Conservation (phyloP, 2,888 invertebrate species). For the Aspidiotus destructor region DNA sequence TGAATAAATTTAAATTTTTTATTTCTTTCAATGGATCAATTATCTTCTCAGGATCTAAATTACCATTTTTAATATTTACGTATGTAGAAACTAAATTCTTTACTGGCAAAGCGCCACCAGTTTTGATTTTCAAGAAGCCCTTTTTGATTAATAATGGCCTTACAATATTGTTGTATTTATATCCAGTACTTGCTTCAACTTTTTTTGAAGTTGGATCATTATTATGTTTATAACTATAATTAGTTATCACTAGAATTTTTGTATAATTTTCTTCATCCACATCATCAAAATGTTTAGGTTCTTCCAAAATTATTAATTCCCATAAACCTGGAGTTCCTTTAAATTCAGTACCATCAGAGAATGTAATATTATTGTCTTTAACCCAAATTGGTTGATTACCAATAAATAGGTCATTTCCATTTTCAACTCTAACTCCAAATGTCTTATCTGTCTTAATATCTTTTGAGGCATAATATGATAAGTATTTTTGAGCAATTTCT, state of each 20-base stretch:
- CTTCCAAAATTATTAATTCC: not conserved
- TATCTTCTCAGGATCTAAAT: not conserved
- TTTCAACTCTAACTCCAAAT: not conserved
- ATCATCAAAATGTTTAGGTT: not conserved
- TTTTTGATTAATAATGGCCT: not conserved
- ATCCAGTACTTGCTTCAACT: not conserved
- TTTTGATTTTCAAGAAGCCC: not conserved
- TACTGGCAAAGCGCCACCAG: not conserved
- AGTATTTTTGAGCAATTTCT: constrained; percentile 4
- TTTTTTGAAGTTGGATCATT: not conserved
- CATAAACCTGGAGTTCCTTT: not conserved
- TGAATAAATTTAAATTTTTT: not conserved
- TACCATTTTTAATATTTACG: not conserved
- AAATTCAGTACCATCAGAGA: not conserved
- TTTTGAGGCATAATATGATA: constrained; percentile 1
- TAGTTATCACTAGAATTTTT: constrained; percentile 2
- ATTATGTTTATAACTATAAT: not conserved
- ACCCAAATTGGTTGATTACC: not conserved
- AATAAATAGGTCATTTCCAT: not conserved
- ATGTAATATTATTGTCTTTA: not conserved
- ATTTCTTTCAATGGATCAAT: not conserved
- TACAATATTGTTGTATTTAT: not conserved
- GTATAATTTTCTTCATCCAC: not conserved
- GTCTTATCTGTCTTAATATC: not conserved
- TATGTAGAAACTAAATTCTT: not conserved